Evolutionary conservation across 2,797 vertebrate genomes (phyloP), one percentile per base, ranked within the genome.

Genomic region (Tadarida brasiliensis): DNA sequence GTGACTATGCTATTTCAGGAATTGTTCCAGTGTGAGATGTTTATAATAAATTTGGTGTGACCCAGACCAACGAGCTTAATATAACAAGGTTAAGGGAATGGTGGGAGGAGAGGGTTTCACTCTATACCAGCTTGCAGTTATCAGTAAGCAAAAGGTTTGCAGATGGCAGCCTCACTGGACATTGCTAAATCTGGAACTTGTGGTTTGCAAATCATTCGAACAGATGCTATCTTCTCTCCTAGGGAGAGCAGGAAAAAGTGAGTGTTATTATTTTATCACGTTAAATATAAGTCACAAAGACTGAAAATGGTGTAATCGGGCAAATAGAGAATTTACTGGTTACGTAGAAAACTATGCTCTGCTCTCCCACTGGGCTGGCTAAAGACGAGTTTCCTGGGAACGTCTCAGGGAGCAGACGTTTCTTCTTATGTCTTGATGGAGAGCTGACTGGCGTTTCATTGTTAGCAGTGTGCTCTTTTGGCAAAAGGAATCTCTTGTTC

Each of bases 1-100:
- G 61, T 94, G 83, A 84, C 78, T 49, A 54, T 61, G 73, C 80
- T 91, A 67, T 92, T 94, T 91, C 74, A 81, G 87, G 74, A 86
- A 67, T 61, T 61, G 77, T 92, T 74, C 73, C 90, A 47, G 11
- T 71, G 47, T 81, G 84, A 93, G 84, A 73, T 78, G 70, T 65
- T 91, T 61, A 68, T 80, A 57, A 76, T 73, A 83, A 92, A 59
- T 39, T 90, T 33, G 76, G 24, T 57, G 56, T 78, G 81, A 90
- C 81, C 90, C 76, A 91, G 35, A 7, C 35, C 15, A 7, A 39
- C 20, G 56, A 57, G 22, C 61, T 93, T 90, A 73, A 24, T 76
- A 39, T 56, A 71, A 61, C 87, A 73, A 39, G 44, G 76, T 90
- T 71, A 67, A 71, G 33, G 30, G 49, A 35, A 15, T 12, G 30